Evolutionary conservation across 2,113 vertebrate species (phyloP).

Genomic region (Rhombomys opimus): DNA sequence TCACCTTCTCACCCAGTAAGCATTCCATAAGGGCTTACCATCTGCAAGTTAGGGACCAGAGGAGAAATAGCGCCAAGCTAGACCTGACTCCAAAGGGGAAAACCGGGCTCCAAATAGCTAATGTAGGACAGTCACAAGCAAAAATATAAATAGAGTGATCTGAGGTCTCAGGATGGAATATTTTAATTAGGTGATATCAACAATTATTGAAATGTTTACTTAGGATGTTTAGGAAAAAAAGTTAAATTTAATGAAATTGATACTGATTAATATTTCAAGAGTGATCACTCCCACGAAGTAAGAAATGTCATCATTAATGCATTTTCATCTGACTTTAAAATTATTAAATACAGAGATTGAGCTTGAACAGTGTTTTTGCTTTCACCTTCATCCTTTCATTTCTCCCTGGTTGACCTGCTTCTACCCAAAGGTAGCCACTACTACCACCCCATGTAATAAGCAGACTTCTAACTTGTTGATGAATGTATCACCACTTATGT

Average conservation of each 20-base stretch:
- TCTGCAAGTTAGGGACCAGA: background rate
- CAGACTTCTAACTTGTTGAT: background rate
- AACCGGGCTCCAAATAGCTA: background rate
- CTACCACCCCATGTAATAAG: background rate
- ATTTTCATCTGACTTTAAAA: background rate
- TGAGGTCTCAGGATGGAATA: background rate
- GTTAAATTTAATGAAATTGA: conserved; percentile 2
- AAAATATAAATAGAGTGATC: background rate
- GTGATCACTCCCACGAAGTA: background rate
- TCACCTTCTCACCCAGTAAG: background rate
- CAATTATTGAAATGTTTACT: conserved; percentile 24
- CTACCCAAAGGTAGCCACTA: background rate
- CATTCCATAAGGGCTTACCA: background rate
- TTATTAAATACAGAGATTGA: background rate
- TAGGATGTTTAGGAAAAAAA: background rate
- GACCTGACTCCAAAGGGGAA: background rate
- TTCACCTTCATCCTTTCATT: background rate
- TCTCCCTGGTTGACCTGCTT: background rate
- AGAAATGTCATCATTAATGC: background rate
- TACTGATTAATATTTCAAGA: background rate
- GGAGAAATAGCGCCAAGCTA: background rate
- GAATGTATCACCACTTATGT: background rate
- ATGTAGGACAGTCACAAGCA: background rate
- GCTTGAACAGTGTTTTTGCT: background rate
- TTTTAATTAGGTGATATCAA: background rate